These are phyloP conservation scores for Lycorma delicatula DNA, from an alignment of 1,140 invertebrate species.

Conservation along the genomic window DNA sequence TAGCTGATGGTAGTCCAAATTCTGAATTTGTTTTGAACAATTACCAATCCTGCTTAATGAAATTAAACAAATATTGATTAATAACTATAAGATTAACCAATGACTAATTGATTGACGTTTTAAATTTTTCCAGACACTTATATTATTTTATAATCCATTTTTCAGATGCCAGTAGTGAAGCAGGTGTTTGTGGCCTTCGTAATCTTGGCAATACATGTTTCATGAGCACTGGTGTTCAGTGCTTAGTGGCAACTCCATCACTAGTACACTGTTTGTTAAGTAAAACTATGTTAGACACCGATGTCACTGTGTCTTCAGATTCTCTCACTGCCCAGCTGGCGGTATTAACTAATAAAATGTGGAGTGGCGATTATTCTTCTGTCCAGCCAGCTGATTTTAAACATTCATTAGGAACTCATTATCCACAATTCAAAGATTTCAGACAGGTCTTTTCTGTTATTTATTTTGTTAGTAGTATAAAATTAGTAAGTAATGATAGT, in stretches of 20 bases:
- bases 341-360: slow-evolving; percentile 49
- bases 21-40: too few relatives aligned
- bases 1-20: too few relatives aligned
- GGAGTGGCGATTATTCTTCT: slow-evolving; percentile 50
- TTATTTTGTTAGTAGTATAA: too few relatives aligned
- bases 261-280: slow-evolving; percentile 48
- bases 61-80: too few relatives aligned
- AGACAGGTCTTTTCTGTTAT: slow-evolving; percentile 44
- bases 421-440: slow-evolving; percentile 56
- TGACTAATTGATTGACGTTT: too few relatives aligned
- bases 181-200: slow-evolving; percentile 54
- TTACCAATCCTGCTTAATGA: too few relatives aligned
- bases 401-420: slow-evolving; percentile 48
- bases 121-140: too few relatives aligned
- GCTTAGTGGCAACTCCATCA: slow-evolving; percentile 46
- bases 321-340: slow-evolving; percentile 47
- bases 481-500: too few relatives aligned
- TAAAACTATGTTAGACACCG: slow-evolving; percentile 35
- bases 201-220: slow-evolving; percentile 66
- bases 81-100: too few relatives aligned
- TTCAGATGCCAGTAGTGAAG: slow-evolving; percentile 25
- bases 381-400: slow-evolving; percentile 53
- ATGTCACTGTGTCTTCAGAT: slow-evolving; percentile 29
- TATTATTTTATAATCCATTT: too few relatives aligned
- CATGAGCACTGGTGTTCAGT: slow-evolving; percentile 62